A percentile compares a stretch with the other conserved stretches of the same genome.
These are phyloP conservation scores for Rhodeus uyekii DNA, from an alignment of 2,797 vertebrate species.

Conservation along the genomic window DNA sequence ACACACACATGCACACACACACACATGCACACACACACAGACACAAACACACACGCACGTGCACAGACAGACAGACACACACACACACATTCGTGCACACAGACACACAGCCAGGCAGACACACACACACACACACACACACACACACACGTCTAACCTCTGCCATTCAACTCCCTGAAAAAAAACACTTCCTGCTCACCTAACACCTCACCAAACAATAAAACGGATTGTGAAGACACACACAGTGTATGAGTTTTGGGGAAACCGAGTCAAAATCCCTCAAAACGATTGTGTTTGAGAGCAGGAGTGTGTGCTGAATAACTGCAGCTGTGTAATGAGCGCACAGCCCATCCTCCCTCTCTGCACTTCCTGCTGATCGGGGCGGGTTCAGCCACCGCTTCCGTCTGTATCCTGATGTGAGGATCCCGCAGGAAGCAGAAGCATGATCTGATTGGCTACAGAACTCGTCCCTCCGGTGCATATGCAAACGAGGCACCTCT, in stretches of 20 bases:
- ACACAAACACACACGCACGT: too few species aligned
- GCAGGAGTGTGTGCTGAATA: constrained; percentile 47
- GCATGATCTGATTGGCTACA: constrained; percentile 24
- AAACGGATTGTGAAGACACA: constrained; percentile 57
- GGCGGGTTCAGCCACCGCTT: constrained; percentile 20
- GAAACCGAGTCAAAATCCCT: constrained; percentile 48
- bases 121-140: too few species aligned
- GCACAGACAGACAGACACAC: too few species aligned
- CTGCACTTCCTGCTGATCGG: constrained; percentile 41
- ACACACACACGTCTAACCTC: too few species aligned
- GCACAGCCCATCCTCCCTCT: constrained; percentile 31
- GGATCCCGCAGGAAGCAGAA: constrained; percentile 5
- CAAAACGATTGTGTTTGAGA: constrained; percentile 53
- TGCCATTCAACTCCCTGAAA: constrained; percentile 41
- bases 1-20: too few species aligned
- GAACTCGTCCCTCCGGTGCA: constrained; percentile 29
- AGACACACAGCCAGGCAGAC: too few species aligned
- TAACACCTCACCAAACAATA: constrained; percentile 55
- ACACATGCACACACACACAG: too few species aligned
- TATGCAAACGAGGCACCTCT: constrained; percentile 45
- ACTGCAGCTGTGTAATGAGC: constrained; percentile 33
- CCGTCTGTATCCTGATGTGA: constrained; percentile 16
- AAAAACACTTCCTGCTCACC: constrained; percentile 37
- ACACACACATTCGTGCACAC: too few species aligned
- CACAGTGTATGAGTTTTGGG: constrained; percentile 15